These are phyloP conservation scores for Perizoma flavofasciatum DNA, from an alignment of 2,888 invertebrate species.

Conservation along the genomic window DNA sequence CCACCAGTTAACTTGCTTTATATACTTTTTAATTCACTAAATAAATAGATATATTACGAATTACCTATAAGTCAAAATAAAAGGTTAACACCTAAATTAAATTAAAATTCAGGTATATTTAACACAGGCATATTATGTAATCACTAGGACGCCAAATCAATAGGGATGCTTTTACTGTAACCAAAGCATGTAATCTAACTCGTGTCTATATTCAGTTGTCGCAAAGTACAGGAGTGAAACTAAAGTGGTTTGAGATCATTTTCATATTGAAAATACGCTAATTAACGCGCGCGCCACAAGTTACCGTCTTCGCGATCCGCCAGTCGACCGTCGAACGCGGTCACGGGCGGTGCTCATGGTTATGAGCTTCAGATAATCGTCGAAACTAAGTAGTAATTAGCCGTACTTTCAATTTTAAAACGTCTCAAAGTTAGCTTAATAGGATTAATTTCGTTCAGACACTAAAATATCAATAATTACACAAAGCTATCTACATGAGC, in stretches of 20 bases:
- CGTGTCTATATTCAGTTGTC: slow-evolving; percentile 54
- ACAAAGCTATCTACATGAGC: slow-evolving; percentile 84
- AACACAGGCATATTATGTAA: slow-evolving; percentile 56
- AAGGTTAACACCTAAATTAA: slow-evolving; percentile 48
- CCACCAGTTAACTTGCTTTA: slow-evolving; percentile 39
- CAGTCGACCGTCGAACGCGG: too few species aligned
- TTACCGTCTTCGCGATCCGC: too few species aligned
- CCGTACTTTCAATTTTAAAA: too few species aligned
- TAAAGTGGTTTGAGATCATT: too few species aligned
- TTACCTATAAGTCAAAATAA: slow-evolving; percentile 69
- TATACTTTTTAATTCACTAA: slow-evolving; percentile 53
- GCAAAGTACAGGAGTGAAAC: slow-evolving; percentile 17
- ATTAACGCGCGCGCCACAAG: too few species aligned
- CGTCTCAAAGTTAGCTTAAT: slow-evolving; percentile 50
- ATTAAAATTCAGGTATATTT: slow-evolving; percentile 61
- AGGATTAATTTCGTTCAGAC: slow-evolving; percentile 66
- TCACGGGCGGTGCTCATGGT: too few species aligned
- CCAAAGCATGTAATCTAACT: slow-evolving; percentile 58
- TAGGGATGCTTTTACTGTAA: slow-evolving; percentile 62
- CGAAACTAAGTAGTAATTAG: too few species aligned
- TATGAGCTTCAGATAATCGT: too few species aligned
- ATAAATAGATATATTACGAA: slow-evolving; percentile 80
- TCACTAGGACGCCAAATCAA: slow-evolving; percentile 63
- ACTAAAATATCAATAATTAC: slow-evolving; percentile 81
- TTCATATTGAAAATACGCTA: too few species aligned